Percentiles rank a stretch among this genome's conserved stretches.
Evolutionary conservation across 1,140 invertebrate genomes (phyloP).

Genomic region (Augochlora pura): DNA sequence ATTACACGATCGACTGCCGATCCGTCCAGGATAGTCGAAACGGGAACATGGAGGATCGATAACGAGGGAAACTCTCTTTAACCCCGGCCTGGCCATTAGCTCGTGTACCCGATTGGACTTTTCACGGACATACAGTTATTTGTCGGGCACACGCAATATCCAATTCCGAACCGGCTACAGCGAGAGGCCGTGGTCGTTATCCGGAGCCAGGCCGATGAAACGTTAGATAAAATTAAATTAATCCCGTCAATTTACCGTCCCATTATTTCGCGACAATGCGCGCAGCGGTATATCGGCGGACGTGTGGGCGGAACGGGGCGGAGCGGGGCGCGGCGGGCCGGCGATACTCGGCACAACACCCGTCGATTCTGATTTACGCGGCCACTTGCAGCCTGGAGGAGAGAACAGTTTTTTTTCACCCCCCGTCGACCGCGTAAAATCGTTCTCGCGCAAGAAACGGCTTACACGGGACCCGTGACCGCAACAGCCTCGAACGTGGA

Average conservation of each 20-base stretch:
- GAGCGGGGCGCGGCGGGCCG: not conserved
- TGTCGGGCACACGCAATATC: conserved; percentile 15
- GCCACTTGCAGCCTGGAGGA: not conserved
- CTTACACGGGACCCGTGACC: not conserved
- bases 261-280: conserved; percentile 29
- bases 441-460: conserved; percentile 29
- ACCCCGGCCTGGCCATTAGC: conserved; percentile 1
- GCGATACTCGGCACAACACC: not conserved
- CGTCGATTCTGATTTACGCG: conserved; percentile 3
- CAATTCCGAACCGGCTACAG: conserved; percentile 1
- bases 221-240: conserved; percentile 38
- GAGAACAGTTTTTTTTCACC: not conserved
- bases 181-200: not conserved
- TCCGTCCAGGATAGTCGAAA: conserved; percentile 7
- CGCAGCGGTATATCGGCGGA: conserved; percentile 7
- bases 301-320: not conserved
- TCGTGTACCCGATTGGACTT: conserved; percentile 25
- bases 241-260: conserved; percentile 28
- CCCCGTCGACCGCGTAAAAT: conserved; percentile 14
- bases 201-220: not conserved
- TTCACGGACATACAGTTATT: conserved; percentile 26
- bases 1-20: conserved; percentile 1
- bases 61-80: not conserved
- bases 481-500: conserved; percentile 19
- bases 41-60: not conserved